phyloP scores from a whole-genome alignment of 2,113 vertebrate species.

The Xenus cinereus region DNA sequence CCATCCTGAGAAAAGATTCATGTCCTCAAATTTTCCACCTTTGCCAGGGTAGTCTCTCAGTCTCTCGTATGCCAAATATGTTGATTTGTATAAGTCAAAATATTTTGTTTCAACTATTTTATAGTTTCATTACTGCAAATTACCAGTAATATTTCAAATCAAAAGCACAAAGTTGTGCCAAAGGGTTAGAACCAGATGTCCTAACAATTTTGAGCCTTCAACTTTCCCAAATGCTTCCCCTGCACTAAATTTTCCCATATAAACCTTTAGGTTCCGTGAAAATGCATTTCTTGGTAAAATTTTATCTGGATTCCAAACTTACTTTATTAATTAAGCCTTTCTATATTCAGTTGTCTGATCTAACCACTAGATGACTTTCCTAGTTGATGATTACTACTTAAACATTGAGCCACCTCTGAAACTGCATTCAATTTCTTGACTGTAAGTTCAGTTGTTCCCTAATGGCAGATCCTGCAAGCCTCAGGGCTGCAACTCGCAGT shows the following conservation, averaged over 20 bases:
- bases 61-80: not conserved
- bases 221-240: not conserved
- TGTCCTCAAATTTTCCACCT: not conserved
- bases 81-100: not conserved
- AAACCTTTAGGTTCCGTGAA: not conserved
- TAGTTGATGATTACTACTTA: not conserved
- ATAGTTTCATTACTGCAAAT: not conserved
- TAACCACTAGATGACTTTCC: not conserved
- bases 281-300: not conserved
- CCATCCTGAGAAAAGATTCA: not conserved
- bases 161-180: not conserved
- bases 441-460: not conserved
- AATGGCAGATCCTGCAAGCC: not conserved
- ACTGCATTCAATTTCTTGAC: not conserved
- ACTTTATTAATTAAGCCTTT: not conserved
- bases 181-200: slow-evolving; percentile 29
- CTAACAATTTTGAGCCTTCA: not conserved
- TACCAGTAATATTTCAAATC: not conserved
- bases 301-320: not conserved
- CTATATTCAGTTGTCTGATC: not conserved
- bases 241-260: not conserved
- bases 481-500: not conserved
- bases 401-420: not conserved
- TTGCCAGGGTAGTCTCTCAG: not conserved
- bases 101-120: not conserved